Percentiles rank a stretch among this genome's conserved stretches.
Evolutionary conservation across 2,113 vertebrate species (phyloP).

Genomic region (Eublepharis macularius): DNA sequence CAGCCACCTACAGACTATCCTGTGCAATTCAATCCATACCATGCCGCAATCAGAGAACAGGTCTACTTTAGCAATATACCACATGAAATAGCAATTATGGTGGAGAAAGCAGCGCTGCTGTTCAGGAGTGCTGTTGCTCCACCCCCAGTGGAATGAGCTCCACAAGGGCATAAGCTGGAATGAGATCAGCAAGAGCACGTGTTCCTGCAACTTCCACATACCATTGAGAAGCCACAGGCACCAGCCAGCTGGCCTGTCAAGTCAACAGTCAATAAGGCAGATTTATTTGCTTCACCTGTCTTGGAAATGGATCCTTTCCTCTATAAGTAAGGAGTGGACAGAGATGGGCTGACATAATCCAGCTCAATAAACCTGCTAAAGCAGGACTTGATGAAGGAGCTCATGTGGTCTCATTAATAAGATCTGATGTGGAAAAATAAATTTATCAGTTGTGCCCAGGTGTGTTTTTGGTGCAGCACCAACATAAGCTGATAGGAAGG

Average conservation of each 20-base stretch:
- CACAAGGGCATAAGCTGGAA: fast-evolving
- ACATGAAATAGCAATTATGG: neutral
- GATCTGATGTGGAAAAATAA: too few species aligned
- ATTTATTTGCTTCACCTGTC: neutral
- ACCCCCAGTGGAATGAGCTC: neutral
- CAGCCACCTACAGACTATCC: too few species aligned
- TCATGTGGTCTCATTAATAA: too few species aligned
- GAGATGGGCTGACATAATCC: neutral
- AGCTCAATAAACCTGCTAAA: conserved; percentile 1
- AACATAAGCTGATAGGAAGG: too few species aligned
- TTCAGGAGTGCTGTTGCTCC: neutral
- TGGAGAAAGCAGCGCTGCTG: neutral
- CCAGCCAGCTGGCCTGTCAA: neutral
- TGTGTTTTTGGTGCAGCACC: too few species aligned
- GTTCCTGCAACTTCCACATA: neutral
- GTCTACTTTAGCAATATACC: neutral
- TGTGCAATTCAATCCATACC: neutral
- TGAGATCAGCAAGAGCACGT: fast-evolving
- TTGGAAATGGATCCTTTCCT: neutral
- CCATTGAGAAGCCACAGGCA: fast-evolving
- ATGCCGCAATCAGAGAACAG: neutral
- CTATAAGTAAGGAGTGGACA: neutral
- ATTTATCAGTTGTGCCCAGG: too few species aligned
- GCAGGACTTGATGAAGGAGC: too few species aligned
- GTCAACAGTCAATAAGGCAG: neutral